Evolutionary conservation across 2,797 vertebrate species (phyloP), one percentile per base, ranked within the genome.

Genomic region (Mus spretus): DNA sequence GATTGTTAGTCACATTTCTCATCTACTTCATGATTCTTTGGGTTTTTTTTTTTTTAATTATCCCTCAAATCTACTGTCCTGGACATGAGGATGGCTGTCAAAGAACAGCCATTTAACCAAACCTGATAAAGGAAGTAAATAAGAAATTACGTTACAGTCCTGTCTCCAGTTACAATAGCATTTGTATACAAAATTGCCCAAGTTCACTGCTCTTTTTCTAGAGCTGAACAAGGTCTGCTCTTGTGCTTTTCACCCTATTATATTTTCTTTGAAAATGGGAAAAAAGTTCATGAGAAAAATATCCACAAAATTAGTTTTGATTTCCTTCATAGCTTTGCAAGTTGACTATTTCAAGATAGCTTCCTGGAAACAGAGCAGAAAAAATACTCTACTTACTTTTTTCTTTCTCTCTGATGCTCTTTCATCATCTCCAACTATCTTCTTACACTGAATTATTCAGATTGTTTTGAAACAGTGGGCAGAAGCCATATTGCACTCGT

Each of bases 141-240:
- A 9, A 1, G 12, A 78, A n/a, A 37, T 15, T 50, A 3, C 6
- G 4, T 0, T n/a, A 63, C 3, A 44, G 7, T 5, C 1, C 37
- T 15, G 6, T 50, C 31, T 79, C 28, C 2, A 26, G 20, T 17
- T 40, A 7, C 9, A 86, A 53, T 9, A n/a, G 6, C 5, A 47
- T 57, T 15, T 89, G 20, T 67, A 10, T 59, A 67, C 4, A 92
- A 89, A 63, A 26, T 34, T 63, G 6, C 22, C 28, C 6, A n/a
- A 65, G 19, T 20, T 59, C 67, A 55, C 67, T n/a, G 6, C 13
- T 91, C 28, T 34, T 67, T 53, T 90, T 90, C 13, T 40, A 77
- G 13, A 55, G 2, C 10, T 8, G 11, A 2, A 0, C 1, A 22
- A 12, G 5, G 11, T 1, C 17, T 40, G 7, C 13, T 28, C 6